phyloP scores from a whole-genome alignment of 2,797 vertebrate species.

The Sebastolobus alascanus region DNA sequence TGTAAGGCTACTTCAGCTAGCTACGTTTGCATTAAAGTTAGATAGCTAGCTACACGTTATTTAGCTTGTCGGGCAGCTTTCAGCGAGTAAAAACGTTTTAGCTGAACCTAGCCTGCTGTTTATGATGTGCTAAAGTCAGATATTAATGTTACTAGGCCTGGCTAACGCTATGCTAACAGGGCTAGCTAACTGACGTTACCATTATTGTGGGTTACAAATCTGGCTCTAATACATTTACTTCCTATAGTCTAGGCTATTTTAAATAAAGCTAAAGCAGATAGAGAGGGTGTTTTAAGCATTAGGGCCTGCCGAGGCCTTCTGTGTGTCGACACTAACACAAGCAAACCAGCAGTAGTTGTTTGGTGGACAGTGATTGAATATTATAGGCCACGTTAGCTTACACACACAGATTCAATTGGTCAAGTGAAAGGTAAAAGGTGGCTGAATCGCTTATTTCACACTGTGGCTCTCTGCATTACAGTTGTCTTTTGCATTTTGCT shows the following conservation, averaged over 20 bases:
- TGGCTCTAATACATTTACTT: too few species aligned
- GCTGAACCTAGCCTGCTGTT: slow-evolving; percentile 33
- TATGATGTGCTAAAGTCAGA: slow-evolving; percentile 24
- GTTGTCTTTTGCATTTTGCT: not conserved
- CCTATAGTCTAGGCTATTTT: fast-evolving
- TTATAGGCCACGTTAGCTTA: slow-evolving; percentile 60
- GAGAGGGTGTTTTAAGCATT: not conserved
- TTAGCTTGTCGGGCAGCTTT: not conserved
- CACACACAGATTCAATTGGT: not conserved
- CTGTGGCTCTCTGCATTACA: not conserved
- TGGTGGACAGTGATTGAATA: slow-evolving; percentile 57
- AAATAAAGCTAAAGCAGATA: not conserved
- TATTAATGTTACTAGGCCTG: slow-evolving; percentile 51
- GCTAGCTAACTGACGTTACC: slow-evolving; percentile 31
- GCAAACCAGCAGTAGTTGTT: slow-evolving; percentile 30
- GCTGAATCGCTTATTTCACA: fast-evolving
- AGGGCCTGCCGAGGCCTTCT: slow-evolving; percentile 24
- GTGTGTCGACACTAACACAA: slow-evolving; percentile 32
- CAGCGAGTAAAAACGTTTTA: not conserved
- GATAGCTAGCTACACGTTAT: slow-evolving; percentile 1
- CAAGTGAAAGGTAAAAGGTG: not conserved
- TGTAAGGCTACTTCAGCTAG: not conserved
- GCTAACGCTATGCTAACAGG: slow-evolving; percentile 50
- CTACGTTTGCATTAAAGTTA: not conserved
- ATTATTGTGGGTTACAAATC: not conserved